These are phyloP conservation scores for Procambarus clarkii DNA, from an alignment of 1,140 invertebrate genomes.

Conservation along the genomic window DNA sequence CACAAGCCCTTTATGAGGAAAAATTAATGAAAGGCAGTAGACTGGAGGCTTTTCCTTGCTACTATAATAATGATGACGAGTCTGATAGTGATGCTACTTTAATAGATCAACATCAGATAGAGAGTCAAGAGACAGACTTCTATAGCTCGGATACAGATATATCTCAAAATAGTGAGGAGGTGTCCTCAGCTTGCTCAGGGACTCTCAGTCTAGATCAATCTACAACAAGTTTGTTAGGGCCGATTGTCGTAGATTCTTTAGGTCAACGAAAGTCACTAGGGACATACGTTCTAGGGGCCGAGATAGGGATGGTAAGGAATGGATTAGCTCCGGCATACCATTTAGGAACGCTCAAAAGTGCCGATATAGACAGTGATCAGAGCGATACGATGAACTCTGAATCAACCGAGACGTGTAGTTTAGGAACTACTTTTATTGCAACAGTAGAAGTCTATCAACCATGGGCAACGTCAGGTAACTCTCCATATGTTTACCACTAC, in stretches of 20 bases:
- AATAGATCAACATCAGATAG: not conserved
- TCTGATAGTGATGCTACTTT: not conserved
- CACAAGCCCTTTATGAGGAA: constrained; percentile 15
- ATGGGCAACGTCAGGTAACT: not conserved
- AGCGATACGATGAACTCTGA: not conserved
- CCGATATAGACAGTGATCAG: not conserved
- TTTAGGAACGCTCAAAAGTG: not conserved
- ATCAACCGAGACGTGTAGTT: not conserved
- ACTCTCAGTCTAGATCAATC: not conserved
- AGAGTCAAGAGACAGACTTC: not conserved
- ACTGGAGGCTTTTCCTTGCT: not conserved
- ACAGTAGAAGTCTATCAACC: not conserved
- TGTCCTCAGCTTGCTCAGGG: not conserved
- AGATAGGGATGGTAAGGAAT: not conserved
- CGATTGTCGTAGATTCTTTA: not conserved
- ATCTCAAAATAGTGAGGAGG: not conserved
- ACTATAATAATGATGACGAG: not conserved
- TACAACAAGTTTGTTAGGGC: not conserved
- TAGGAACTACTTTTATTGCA: not conserved
- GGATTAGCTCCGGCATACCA: not conserved
- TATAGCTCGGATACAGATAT: not conserved
- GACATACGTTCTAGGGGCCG: not conserved
- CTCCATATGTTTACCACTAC: not conserved
- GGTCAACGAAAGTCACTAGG: not conserved
- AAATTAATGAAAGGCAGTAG: not conserved